Base-by-base conservation (phyloP, 2,113 vertebrate genomes). In the Equus przewalskii region DNA sequence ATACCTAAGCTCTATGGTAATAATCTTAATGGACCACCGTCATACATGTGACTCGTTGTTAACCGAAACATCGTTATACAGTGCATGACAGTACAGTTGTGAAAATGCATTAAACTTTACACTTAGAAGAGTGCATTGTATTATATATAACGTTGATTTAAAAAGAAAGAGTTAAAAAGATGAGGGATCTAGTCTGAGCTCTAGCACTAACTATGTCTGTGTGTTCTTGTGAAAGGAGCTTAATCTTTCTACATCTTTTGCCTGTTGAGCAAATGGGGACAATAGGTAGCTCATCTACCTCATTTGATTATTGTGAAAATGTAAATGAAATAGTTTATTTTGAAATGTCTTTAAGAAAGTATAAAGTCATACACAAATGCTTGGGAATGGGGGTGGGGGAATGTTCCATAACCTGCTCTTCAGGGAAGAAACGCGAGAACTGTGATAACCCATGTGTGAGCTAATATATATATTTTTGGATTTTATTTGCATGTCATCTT, bases 401-500 rank as follows among this genome's bases (percentile, higher is more conserved):
- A 51, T 76, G 83, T 44, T 94, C 8, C 30, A 67, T 78, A 72
- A 88, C 36, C 16, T 80, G 30, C 19, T 91, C n/a, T 93, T 72
- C 7, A 84, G 78, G 13, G 86, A 95, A 86, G 30, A 91, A 64
- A 75, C 44, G 2, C 44, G 76, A 82, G 60, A 95, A 62, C 67
- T 83, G 2, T 72, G 75, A 46, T 85, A 84, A 82, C 10, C 46
- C 86, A 5, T 67, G 1, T 70, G 21, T 75, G 36, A 94, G 2
- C 1, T 49, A 19, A 51, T 64, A 51, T 70, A 49, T n/a, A 36
- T 58, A 41, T 56, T 54, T 22, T 56, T 49, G 24, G 28, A 82
- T 30, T 78, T 76, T 70, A 76, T 89, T 90, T 96, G 33, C 54
- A 88, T 72, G 33, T 91, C 15, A 62, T 92, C 62, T 90, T 94